Conservation (phyloP, 2,797 vertebrate genomes). For the Onychomys arenicola region DNA sequence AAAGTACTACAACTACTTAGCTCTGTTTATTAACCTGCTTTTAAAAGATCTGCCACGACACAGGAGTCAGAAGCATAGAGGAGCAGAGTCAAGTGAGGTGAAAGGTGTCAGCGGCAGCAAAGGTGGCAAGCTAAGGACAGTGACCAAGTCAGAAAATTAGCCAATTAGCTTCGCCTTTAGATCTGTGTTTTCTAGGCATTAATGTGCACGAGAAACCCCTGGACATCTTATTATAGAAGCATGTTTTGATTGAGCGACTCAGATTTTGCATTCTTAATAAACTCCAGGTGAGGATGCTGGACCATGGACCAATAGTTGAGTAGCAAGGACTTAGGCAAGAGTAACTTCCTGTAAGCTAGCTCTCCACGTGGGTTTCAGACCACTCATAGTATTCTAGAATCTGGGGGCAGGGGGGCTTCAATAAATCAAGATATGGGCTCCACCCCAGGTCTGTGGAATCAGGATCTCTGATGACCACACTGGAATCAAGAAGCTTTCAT, state of each 20-base stretch:
- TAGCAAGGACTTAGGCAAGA: constrained; percentile 7
- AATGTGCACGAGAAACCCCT: not conserved
- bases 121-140: constrained; percentile 1
- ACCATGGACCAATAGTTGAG: not conserved
- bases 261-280: constrained; percentile 31
- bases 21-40: constrained; percentile 36
- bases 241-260: not conserved
- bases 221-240: not conserved
- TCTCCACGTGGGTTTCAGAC: constrained; percentile 26
- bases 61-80: constrained; percentile 34
- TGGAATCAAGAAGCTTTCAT: not conserved
- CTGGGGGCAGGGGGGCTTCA: not conserved
- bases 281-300: not conserved
- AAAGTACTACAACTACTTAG: not conserved
- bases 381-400: not conserved
- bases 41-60: constrained; percentile 17
- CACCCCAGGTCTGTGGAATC: not conserved
- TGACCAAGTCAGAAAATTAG: not conserved
- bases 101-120: not conserved
- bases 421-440: not conserved
- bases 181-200: not conserved
- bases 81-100: constrained; percentile 17
- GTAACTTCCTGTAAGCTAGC: not conserved
- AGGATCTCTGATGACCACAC: not conserved
- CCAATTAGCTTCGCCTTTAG: not conserved